Evolutionary conservation across 2,888 invertebrate species (phyloP).

Genomic region (Drosophila anomelani): DNA sequence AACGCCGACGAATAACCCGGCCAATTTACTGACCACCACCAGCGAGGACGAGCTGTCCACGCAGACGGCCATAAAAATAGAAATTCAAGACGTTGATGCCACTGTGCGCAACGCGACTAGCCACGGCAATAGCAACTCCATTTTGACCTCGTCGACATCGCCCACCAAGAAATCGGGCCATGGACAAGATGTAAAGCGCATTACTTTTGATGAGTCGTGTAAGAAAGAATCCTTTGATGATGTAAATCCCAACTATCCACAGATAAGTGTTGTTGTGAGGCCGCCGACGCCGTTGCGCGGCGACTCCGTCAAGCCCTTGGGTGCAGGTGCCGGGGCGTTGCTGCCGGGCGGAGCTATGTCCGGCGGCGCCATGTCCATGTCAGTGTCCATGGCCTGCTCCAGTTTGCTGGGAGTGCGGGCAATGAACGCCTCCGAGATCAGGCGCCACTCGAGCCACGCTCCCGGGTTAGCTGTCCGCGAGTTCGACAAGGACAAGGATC

Average conservation of each 20-base stretch:
- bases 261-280: constrained; percentile 90
- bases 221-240: constrained; percentile 85
- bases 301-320: constrained; percentile 86
- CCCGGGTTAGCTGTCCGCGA: constrained; percentile 86
- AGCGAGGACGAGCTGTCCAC: constrained; percentile 78
- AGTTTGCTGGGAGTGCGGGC: constrained; percentile 80
- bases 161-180: constrained; percentile 79
- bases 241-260: constrained; percentile 86
- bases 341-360: constrained; percentile 81
- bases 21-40: constrained; percentile 46
- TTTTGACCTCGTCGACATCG: constrained; percentile 68
- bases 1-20: constrained; percentile 53
- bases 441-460: constrained; percentile 85
- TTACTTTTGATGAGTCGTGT: constrained; percentile 85
- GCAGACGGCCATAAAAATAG: constrained; percentile 78
- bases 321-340: constrained; percentile 48
- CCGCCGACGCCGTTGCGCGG: constrained; percentile 90
- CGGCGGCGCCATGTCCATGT: constrained; percentile 51
- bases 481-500: constrained; percentile 84
- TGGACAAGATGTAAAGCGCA: constrained; percentile 85
- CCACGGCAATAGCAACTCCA: constrained; percentile 60
- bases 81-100: constrained; percentile 72
- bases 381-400: constrained; percentile 46
- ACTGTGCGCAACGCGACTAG: constrained; percentile 32
- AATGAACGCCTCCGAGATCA: constrained; percentile 81